Conservation (phyloP, 2,888 invertebrate genomes). For the Arctia plantaginis region DNA sequence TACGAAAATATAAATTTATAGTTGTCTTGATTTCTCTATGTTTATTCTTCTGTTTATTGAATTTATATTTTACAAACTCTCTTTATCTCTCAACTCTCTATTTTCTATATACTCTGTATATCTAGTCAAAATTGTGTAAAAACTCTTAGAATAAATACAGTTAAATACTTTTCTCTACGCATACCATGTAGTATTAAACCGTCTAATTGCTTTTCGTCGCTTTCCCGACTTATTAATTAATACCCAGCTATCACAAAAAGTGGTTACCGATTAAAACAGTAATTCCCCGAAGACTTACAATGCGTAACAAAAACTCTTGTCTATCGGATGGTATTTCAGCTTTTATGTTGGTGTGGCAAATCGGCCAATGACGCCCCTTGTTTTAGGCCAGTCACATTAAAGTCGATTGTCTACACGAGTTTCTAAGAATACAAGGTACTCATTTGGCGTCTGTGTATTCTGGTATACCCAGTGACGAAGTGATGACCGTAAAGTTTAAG, state of each 20-base stretch:
- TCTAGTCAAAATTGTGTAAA: background rate
- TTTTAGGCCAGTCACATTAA: slow-evolving; percentile 59
- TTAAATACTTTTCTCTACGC: background rate
- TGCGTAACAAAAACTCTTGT: slow-evolving; percentile 44
- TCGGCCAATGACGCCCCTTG: slow-evolving; percentile 55
- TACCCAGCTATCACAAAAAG: slow-evolving; percentile 30
- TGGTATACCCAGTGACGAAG: background rate
- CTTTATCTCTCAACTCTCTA: no score
- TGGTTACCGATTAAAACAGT: slow-evolving; percentile 26
- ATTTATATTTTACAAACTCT: background rate
- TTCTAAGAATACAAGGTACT: background rate
- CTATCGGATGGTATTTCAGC: slow-evolving; percentile 14
- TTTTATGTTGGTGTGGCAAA: slow-evolving; percentile 49
- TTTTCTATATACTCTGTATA: no score
- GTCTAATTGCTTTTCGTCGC: slow-evolving; percentile 30
- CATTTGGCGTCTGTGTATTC: background rate
- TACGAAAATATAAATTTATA: background rate
- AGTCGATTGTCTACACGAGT: slow-evolving; percentile 7
- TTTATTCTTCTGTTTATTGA: background rate
- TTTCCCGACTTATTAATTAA: slow-evolving; percentile 41
- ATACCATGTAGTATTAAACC: slow-evolving; percentile 6
- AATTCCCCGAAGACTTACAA: slow-evolving; percentile 38
- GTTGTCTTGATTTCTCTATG: background rate
- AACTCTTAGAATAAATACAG: background rate
- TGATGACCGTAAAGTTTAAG: background rate